phyloP scores from a whole-genome alignment of 2,113 vertebrate species.

The Thunnus maccoyii region DNA sequence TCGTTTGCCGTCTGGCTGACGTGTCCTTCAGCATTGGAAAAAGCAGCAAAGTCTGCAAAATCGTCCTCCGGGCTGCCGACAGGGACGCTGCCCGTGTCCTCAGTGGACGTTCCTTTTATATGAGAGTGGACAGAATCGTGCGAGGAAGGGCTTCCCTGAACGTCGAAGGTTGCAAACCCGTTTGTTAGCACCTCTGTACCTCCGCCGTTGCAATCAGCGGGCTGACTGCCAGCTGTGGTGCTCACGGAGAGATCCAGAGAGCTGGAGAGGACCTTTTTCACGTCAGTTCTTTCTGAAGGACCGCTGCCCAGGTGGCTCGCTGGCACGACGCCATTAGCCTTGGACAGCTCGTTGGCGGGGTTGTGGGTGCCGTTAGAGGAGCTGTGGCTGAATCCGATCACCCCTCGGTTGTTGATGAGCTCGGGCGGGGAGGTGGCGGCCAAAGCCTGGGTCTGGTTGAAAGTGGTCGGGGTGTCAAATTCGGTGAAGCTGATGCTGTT shows the following conservation, averaged over 20 bases:
- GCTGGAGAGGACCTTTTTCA: conserved; percentile 69
- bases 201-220: conserved; percentile 86
- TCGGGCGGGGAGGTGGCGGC: conserved; percentile 83
- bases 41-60: conserved; percentile 93
- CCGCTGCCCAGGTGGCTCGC: conserved; percentile 81
- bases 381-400: conserved; percentile 84
- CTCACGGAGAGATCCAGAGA: conserved; percentile 53
- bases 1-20: conserved; percentile 66
- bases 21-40: conserved; percentile 81
- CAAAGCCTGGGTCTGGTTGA: conserved; percentile 79
- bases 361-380: conserved; percentile 81
- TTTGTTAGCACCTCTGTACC: conserved; percentile 91
- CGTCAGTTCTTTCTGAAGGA: conserved; percentile 78
- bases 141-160: conserved; percentile 70
- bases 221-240: conserved; percentile 46
- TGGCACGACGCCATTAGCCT: conserved; percentile 82
- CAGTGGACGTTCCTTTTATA: conserved; percentile 77
- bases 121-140: conserved; percentile 60
- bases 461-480: conserved; percentile 89
- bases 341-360: conserved; percentile 76
- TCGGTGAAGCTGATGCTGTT: conserved; percentile 92
- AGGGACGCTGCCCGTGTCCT: conserved; percentile 71
- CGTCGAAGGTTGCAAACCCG: conserved; percentile 87
- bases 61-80: conserved; percentile 81
- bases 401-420: conserved; percentile 82